Base-by-base conservation (phyloP, 2,113 vertebrate genomes). In the Crotophaga sulcirostris region DNA sequence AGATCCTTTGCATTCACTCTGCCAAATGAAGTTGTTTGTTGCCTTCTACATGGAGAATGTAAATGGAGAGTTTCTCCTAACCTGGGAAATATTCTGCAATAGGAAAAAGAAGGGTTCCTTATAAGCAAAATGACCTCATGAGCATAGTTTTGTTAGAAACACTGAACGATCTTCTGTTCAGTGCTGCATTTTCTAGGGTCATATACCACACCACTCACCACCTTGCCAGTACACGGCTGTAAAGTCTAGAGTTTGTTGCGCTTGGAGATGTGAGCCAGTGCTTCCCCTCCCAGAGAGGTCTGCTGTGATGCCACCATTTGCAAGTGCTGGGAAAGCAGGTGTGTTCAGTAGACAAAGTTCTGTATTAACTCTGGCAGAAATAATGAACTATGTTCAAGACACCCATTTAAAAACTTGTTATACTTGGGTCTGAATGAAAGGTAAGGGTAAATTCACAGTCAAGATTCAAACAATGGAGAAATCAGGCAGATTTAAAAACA, bases 241-340 rank as follows among this genome's bases (percentile, higher is more conserved):
- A 26, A 70, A 62, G 7, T 11, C 56, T 38, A 7, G 49, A 73
- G 28, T 67, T 81, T 62, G 42, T 7, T 51, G 64, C 38, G 29
- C 14, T 45, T 49, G 44, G 47, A 91, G 25, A 89, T 28, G 19
- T 0, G 5, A 92, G 36, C 31, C 45, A 91, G 59, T 0, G 0
- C 17, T 40, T 47, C 18, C 13, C 31, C 56, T 45, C 28, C 29
- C 0, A 2, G 44, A 0, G 1, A 19, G 33, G 16, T 2, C 2
- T 12, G 55, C 28, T 84, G 63, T 5, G 26, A 26, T 56, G 64
- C 20, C 51, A 74, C 34, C 34, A 51, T 25, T 68, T 2, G 0
- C 28, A 63, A 56, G 24, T 13, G n/a, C n/a, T 68, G n/a, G 33
- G 51, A 64, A 8, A 77, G 62, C 24, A 25, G 29, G 19, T 28